phyloP scores from a whole-genome alignment of 2,888 invertebrate species.

The Diaprepes abbreviatus region DNA sequence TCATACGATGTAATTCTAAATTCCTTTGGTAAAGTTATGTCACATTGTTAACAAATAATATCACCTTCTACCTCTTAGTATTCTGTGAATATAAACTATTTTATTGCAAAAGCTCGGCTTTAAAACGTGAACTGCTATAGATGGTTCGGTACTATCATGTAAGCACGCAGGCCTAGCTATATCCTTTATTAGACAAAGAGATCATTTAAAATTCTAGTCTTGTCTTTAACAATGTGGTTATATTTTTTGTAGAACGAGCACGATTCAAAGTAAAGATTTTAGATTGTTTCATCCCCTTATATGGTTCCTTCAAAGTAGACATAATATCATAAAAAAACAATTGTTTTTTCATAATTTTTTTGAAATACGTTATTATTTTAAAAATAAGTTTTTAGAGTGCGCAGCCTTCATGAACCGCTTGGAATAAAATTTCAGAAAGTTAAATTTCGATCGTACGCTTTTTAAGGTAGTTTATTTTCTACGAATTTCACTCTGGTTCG shows the following conservation, averaged over 20 bases:
- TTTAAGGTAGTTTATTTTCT: no score
- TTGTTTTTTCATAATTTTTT: no score
- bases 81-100: constrained; percentile 35
- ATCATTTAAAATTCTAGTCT: constrained; percentile 38
- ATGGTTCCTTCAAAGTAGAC: no score
- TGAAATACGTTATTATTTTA: no score
- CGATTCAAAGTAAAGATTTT: constrained; percentile 35
- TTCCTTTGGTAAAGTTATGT: constrained; percentile 17
- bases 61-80: constrained; percentile 37
- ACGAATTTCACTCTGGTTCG: no score
- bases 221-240: constrained; percentile 32
- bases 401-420: no score
- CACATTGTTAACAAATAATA: constrained; percentile 38
- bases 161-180: constrained; percentile 21
- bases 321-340: no score
- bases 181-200: constrained; percentile 40
- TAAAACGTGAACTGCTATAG: constrained; percentile 41
- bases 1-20: neutral
- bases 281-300: no score
- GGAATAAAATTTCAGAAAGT: no score
- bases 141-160: constrained; percentile 39
- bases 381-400: no score
- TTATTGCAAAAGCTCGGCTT: constrained; percentile 44
- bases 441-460: no score
- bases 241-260: constrained; percentile 35